Conservation (phyloP, 2,888 invertebrate species). For the Abscondita cerata region DNA sequence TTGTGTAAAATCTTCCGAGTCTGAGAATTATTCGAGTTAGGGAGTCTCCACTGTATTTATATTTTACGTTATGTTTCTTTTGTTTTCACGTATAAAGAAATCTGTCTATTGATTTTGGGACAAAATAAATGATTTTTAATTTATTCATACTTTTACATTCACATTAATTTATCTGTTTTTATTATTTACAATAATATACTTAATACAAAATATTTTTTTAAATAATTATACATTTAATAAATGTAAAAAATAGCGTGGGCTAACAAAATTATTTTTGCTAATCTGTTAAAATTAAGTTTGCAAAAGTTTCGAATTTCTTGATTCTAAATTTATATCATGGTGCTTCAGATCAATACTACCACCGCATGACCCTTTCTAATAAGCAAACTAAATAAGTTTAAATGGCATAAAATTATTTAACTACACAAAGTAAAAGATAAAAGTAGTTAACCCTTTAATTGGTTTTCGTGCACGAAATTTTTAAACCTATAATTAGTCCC, state of each 20-base stretch:
- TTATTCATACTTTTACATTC: too few species aligned
- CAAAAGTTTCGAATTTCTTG: conserved; percentile 7
- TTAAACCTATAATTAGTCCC: neutral
- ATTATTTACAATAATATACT: too few species aligned
- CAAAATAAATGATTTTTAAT: too few species aligned
- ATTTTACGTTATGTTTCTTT: too few species aligned
- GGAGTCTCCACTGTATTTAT: too few species aligned
- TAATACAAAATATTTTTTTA: neutral
- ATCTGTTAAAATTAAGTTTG: conserved; percentile 10
- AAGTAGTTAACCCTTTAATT: conserved; percentile 9
- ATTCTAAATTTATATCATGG: conserved; percentile 9
- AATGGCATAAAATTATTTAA: conserved; percentile 16
- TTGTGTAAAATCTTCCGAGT: too few species aligned
- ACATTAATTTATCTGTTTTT: too few species aligned
- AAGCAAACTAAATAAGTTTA: conserved; percentile 9
- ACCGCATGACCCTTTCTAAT: conserved; percentile 14
- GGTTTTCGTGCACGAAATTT: neutral
- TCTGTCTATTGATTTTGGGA: too few species aligned
- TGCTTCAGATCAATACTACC: conserved; percentile 9
- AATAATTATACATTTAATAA: neutral
- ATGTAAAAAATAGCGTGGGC: neutral
- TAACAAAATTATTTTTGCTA: neutral
- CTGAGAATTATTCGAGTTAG: too few species aligned
- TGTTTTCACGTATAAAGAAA: too few species aligned
- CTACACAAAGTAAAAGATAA: conserved; percentile 6